phyloP scores from a whole-genome alignment of 2,113 vertebrate genomes.

The Dipodomys spectabilis region DNA sequence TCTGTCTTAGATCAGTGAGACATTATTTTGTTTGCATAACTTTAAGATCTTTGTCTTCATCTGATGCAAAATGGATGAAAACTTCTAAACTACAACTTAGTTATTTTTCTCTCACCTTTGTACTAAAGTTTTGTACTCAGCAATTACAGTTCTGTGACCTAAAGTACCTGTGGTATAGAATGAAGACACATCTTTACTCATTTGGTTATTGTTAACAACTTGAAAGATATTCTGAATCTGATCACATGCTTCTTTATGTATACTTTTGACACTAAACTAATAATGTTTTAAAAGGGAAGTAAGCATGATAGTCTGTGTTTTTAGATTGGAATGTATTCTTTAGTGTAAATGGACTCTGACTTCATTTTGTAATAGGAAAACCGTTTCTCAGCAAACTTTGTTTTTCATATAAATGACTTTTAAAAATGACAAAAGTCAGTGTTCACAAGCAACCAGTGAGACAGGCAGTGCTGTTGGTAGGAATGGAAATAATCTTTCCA shows the following conservation, averaged over 20 bases:
- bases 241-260: background rate
- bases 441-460: slow-evolving; percentile 16
- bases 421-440: background rate
- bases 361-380: slow-evolving; percentile 38
- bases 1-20: slow-evolving; percentile 16
- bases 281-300: background rate
- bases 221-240: slow-evolving; percentile 37
- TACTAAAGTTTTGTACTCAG: background rate
- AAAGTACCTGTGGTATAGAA: background rate
- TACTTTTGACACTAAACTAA: slow-evolving; percentile 43
- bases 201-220: slow-evolving; percentile 25
- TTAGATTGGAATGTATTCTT: background rate
- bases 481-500: slow-evolving; percentile 36
- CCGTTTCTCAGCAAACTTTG: background rate
- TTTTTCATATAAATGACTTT: background rate
- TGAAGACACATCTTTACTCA: background rate
- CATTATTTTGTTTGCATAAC: slow-evolving; percentile 27
- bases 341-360: background rate
- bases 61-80: background rate
- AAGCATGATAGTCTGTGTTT: background rate
- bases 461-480: background rate
- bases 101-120: background rate
- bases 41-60: slow-evolving; percentile 16
- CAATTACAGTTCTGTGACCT: slow-evolving; percentile 11
- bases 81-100: background rate